Base-by-base conservation (phyloP, 2,888 invertebrate species). In the Netelia virgata region DNA sequence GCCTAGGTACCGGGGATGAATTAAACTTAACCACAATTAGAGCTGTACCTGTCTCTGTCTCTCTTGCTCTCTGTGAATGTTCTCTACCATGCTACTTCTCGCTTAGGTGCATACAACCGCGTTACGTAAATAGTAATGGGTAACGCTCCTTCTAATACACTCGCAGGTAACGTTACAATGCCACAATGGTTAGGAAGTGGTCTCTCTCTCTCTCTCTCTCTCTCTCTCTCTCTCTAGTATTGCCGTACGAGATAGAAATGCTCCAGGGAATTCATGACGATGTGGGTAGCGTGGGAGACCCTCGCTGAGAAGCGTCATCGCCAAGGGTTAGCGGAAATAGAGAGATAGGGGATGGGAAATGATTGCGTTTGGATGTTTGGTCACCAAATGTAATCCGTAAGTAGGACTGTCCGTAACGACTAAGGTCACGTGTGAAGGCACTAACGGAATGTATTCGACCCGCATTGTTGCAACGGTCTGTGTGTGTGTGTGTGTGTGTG, bases 1-100 rank as follows among this genome's bases (percentile, higher is more conserved):
- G 18, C 47, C 47, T 50, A 28, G 53, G 20, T 86, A 86, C 86
- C 87, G 86, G 86, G 66, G 82, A 84, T 83, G 88, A 90, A 91
- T 91, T 88, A 89, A 90, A 91, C 90, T 89, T 90, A 87, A 91
- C 91, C 91, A 88, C 90, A 90, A 91, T 91, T 91, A 90, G 90
- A 86, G 75, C 86, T 36, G 53, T 82, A 66, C 70, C 14, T 28
- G 10, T n/a, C 28, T 41, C 36, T 14, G 10, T 14, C 11, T 61
- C 11, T 61, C 36, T 36, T 6, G 36, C 36, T 36, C 36, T 36
- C 36, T 36, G 36, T 36, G 18, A 18, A 10, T 59, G 18, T 47
- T 47, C 23, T 73, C 11, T 5, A n/a, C 14, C 3, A 50, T 69
- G 68, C 82, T 55, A 88, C 84, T 88, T 88, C 86, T 10, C 14